Conservation (phyloP, 2,113 vertebrate species). For the Nesogale talazaci region DNA sequence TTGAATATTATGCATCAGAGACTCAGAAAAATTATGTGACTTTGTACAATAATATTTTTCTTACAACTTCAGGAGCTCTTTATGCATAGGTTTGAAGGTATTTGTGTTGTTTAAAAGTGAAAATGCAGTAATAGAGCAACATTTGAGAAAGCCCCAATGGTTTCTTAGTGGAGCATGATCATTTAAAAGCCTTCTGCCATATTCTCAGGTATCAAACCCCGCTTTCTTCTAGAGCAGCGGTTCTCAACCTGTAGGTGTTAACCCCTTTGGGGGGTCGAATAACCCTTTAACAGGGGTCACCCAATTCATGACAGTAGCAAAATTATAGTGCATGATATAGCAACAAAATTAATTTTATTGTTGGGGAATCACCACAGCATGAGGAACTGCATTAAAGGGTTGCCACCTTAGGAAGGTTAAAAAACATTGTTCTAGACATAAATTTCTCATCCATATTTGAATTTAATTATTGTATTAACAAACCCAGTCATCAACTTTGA, state of each 20-base stretch:
- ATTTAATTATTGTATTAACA: conserved; percentile 18
- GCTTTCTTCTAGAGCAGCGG: background rate
- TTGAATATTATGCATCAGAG: background rate
- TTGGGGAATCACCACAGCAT: too few relatives aligned
- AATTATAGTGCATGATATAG: too few relatives aligned
- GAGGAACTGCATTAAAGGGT: too few relatives aligned
- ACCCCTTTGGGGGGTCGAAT: too few relatives aligned
- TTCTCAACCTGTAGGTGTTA: too few relatives aligned
- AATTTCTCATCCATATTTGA: background rate
- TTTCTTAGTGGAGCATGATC: background rate
- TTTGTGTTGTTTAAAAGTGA: background rate
- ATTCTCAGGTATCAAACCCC: background rate
- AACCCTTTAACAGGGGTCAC: too few relatives aligned
- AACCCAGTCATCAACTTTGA: background rate
- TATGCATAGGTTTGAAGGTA: background rate
- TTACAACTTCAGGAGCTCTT: background rate
- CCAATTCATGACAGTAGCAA: too few relatives aligned
- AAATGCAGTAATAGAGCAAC: background rate
- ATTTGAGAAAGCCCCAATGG: background rate
- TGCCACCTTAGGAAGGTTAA: too few relatives aligned
- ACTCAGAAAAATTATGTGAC: background rate
- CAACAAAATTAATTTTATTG: too few relatives aligned
- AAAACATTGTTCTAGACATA: background rate
- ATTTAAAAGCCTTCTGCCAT: background rate
- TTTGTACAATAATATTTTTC: background rate